Evolutionary conservation across 1,140 invertebrate genomes (phyloP).

Genomic region (Harlomillsia oculata): DNA sequence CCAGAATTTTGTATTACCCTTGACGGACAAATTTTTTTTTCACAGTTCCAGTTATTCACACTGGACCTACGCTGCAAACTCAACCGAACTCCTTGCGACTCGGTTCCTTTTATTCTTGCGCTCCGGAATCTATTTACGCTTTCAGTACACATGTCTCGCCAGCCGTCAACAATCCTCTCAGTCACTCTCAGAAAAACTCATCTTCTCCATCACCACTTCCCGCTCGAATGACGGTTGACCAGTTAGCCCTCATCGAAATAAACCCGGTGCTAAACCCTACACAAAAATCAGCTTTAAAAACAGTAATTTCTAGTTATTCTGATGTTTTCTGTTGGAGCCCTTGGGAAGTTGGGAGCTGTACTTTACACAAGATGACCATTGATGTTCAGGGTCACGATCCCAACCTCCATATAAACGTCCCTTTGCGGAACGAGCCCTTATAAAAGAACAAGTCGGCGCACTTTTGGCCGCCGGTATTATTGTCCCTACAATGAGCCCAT

Average conservation of each 20-base stretch:
- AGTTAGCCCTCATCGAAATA: background rate
- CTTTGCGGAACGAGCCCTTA: slow-evolving; percentile 5
- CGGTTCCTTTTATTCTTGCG: too few species aligned
- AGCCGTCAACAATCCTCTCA: too few species aligned
- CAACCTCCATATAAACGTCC: slow-evolving; percentile 1
- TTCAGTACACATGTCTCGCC: too few species aligned
- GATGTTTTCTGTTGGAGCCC: slow-evolving; percentile 1
- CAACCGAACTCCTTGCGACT: too few species aligned
- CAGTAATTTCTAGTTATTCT: background rate
- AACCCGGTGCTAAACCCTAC: background rate
- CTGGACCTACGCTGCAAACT: too few species aligned
- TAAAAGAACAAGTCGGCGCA: slow-evolving; percentile 30
- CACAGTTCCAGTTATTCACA: too few species aligned
- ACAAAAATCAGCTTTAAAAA: background rate
- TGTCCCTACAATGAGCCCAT: slow-evolving; percentile 23
- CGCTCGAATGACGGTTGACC: background rate
- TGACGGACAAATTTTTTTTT: too few species aligned
- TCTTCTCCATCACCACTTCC: too few species aligned
- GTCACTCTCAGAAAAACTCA: too few species aligned
- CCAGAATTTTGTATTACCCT: too few species aligned
- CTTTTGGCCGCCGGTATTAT: slow-evolving; percentile 30
- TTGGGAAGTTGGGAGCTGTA: background rate
- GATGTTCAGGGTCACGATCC: slow-evolving; percentile 13
- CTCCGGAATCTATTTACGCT: too few species aligned
- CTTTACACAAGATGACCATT: slow-evolving; percentile 8